Conservation (phyloP, 2,888 invertebrate genomes). For the Plutella xylostella region DNA sequence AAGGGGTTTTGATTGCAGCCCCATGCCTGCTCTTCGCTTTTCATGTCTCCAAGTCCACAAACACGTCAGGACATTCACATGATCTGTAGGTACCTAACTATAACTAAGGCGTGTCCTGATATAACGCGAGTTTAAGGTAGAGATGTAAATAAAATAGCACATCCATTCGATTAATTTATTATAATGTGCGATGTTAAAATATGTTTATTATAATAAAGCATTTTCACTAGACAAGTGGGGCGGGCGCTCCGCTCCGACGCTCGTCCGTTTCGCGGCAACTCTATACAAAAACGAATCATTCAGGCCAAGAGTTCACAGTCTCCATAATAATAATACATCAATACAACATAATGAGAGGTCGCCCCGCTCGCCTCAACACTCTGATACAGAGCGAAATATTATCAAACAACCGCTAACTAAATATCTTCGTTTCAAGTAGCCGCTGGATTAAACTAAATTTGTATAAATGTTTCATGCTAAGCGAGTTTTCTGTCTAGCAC, state of each 20-base stretch:
- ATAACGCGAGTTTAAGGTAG: no score
- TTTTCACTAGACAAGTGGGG: slow-evolving; percentile 42
- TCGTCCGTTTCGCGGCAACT: slow-evolving; percentile 29
- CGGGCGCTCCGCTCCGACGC: slow-evolving; percentile 34
- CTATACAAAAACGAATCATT: slow-evolving; percentile 44
- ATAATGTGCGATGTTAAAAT: slow-evolving; percentile 71
- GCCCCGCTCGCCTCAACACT: slow-evolving; percentile 43
- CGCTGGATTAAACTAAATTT: no score
- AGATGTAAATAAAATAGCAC: slow-evolving; percentile 6
- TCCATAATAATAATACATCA: slow-evolving; percentile 32
- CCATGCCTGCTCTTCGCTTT: no score
- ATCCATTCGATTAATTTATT: slow-evolving; percentile 68
- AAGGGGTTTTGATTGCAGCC: no score
- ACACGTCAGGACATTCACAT: no score
- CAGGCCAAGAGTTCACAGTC: slow-evolving; percentile 36
- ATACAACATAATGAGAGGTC: slow-evolving; percentile 41
- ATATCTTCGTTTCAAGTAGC: no score
- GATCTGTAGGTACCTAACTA: no score
- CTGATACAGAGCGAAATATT: slow-evolving; percentile 57
- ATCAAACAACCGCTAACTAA: not conserved
- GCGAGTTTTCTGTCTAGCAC: not conserved
- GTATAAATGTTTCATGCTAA: no score
- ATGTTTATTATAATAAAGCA: slow-evolving; percentile 66
- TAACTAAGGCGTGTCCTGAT: no score
- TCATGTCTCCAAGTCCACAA: no score